Conservation (phyloP, 2,888 invertebrate species). For the Dendrolimus pini region DNA sequence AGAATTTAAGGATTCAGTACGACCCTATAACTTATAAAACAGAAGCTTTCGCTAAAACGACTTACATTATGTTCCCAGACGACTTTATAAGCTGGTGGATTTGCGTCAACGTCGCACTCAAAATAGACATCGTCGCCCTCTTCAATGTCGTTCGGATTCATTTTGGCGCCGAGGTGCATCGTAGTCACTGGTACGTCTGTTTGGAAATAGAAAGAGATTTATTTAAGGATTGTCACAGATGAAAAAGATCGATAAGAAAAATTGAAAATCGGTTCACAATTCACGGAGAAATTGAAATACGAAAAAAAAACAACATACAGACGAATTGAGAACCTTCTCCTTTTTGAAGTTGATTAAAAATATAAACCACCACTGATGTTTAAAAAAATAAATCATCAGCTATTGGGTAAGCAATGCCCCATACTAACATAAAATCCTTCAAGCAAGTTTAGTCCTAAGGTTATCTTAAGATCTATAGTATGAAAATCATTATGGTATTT, state of each 20-base stretch:
- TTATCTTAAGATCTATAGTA: too few species aligned
- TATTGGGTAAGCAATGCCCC: too few species aligned
- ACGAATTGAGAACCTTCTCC: too few species aligned
- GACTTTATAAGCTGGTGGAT: conserved; percentile 71
- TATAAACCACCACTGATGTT: not conserved
- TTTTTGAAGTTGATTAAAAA: not conserved
- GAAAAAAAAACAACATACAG: too few species aligned
- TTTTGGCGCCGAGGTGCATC: conserved; percentile 59
- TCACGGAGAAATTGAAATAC: too few species aligned
- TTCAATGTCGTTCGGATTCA: conserved; percentile 69
- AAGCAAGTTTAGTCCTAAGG: too few species aligned
- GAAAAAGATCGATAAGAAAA: not conserved
- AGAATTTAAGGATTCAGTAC: too few species aligned
- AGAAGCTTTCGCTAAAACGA: conserved; percentile 11
- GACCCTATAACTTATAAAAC: too few species aligned
- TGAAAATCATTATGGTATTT: too few species aligned
- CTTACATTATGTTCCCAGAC: conserved; percentile 73
- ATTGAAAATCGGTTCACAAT: too few species aligned
- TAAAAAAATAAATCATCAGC: too few species aligned
- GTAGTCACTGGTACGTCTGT: conserved; percentile 61
- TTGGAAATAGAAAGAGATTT: not conserved
- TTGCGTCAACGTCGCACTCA: conserved; percentile 65
- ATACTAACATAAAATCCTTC: too few species aligned
- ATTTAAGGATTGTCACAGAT: not conserved
- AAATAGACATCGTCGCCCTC: conserved; percentile 69